These are phyloP conservation scores for Centrocercus urophasianus DNA, from an alignment of 2,113 vertebrate species.

Conservation along the genomic window DNA sequence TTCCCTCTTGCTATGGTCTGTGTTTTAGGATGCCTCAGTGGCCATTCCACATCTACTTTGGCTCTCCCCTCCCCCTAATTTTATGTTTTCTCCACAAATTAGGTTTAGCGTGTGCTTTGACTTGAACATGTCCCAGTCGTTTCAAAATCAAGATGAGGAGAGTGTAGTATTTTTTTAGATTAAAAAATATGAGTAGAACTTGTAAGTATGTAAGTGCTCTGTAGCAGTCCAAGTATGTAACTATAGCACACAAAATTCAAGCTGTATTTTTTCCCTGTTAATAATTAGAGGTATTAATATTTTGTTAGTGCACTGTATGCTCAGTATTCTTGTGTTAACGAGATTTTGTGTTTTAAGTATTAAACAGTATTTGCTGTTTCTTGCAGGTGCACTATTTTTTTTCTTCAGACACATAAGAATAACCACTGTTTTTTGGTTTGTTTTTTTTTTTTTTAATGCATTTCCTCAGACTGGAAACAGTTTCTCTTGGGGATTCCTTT, in stretches of 20 bases:
- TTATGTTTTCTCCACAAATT: conserved; percentile 71
- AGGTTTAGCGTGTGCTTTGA: conserved; percentile 63
- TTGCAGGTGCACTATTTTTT: conserved; percentile 68
- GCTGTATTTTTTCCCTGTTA: background rate
- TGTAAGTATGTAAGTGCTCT: conserved; percentile 36
- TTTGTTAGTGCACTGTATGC: background rate
- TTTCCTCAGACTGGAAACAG: conserved; percentile 82
- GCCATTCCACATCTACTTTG: conserved; percentile 32
- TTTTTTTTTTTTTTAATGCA: conserved; percentile 23
- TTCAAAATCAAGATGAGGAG: conserved; percentile 60
- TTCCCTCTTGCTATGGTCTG: conserved; percentile 42
- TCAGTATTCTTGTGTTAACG: conserved; percentile 31
- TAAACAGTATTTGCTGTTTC: background rate
- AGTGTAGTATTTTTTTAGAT: conserved; percentile 62
- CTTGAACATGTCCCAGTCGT: conserved; percentile 46
- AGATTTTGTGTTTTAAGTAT: conserved; percentile 52
- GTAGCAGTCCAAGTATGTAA: background rate
- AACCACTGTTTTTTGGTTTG: conserved; percentile 51
- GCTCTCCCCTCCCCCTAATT: conserved; percentile 45
- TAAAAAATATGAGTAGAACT: conserved; percentile 39
- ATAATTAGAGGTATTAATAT: conserved; percentile 50
- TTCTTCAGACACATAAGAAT: conserved; percentile 55
- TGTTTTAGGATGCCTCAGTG: conserved; percentile 68
- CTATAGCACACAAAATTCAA: background rate
- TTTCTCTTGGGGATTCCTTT: conserved; percentile 79